A percentile compares a stretch with the other conserved stretches of the same genome.
These are phyloP conservation scores for Numida meleagris DNA, from an alignment of 2,113 vertebrate genomes.

Conservation along the genomic window DNA sequence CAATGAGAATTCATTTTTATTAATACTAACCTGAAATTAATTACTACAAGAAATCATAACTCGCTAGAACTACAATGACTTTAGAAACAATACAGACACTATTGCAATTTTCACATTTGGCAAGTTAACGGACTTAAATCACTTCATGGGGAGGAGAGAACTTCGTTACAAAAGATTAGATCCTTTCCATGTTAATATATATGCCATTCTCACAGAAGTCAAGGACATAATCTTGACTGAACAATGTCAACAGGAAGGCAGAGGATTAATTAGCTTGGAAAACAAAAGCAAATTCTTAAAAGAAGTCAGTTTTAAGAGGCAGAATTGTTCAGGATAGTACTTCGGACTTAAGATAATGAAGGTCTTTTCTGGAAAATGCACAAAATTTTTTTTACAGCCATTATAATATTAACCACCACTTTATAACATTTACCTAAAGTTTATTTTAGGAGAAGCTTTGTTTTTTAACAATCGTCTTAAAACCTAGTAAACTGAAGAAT, in stretches of 20 bases:
- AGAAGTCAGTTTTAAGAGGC: conserved; percentile 31
- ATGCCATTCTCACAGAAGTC: background rate
- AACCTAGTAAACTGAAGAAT: conserved; percentile 82
- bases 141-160: background rate
- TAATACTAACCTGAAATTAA: conserved; percentile 11
- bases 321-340: background rate
- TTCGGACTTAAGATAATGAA: background rate
- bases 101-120: background rate
- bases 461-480: conserved; percentile 82
- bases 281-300: conserved; percentile 50
- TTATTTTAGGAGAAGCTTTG: conserved; percentile 76
- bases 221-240: conserved; percentile 33
- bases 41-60: background rate
- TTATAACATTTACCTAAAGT: conserved; percentile 75
- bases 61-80: background rate
- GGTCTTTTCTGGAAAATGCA: background rate
- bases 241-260: conserved; percentile 26
- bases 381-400: conserved; percentile 13
- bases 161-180: background rate
- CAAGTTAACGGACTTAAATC: background rate
- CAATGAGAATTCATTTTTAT: background rate
- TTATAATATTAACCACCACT: conserved; percentile 53
- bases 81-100: background rate
- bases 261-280: conserved; percentile 42
- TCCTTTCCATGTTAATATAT: background rate